Percentiles rank a stretch among this genome's conserved stretches.
Conservation (phyloP, 92 coral and sea anemone genomes). For the Blastomussa wellsi region DNA sequence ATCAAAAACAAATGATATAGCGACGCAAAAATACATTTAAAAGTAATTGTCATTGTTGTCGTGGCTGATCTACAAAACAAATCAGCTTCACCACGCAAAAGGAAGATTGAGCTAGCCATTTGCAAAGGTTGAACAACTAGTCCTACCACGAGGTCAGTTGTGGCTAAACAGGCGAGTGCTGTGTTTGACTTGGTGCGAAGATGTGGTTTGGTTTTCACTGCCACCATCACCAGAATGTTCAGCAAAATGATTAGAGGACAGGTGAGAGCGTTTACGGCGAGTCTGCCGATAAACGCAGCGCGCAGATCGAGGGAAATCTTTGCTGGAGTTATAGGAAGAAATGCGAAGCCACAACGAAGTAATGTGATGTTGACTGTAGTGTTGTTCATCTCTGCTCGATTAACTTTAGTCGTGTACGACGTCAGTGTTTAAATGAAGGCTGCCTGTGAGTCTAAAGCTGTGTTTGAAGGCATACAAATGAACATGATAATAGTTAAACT, state of each 20-base stretch:
- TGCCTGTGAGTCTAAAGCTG: no score
- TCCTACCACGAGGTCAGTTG: background rate
- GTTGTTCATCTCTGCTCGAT: background rate
- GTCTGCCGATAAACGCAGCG: no score
- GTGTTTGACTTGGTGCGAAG: background rate
- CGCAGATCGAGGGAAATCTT: background rate
- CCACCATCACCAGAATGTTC: background rate
- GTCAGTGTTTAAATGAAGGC: no score
- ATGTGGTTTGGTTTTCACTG: background rate
- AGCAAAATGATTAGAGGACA: constrained; percentile 7
- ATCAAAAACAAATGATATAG: background rate
- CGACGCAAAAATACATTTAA: background rate
- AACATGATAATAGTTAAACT: no score
- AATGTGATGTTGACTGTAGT: background rate
- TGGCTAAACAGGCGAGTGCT: constrained; percentile 5
- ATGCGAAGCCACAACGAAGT: background rate
- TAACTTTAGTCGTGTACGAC: background rate
- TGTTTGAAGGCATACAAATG: no score
- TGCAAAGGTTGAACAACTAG: background rate
- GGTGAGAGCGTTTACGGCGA: background rate
- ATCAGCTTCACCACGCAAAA: background rate
- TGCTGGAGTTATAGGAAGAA: background rate
- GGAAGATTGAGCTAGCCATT: no score
- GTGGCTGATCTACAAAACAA: background rate
- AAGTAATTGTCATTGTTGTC: background rate